Evolutionary conservation across 1,140 invertebrate genomes (phyloP), one percentile per base, ranked within the genome.

Genomic region (Bombus confusus): DNA sequence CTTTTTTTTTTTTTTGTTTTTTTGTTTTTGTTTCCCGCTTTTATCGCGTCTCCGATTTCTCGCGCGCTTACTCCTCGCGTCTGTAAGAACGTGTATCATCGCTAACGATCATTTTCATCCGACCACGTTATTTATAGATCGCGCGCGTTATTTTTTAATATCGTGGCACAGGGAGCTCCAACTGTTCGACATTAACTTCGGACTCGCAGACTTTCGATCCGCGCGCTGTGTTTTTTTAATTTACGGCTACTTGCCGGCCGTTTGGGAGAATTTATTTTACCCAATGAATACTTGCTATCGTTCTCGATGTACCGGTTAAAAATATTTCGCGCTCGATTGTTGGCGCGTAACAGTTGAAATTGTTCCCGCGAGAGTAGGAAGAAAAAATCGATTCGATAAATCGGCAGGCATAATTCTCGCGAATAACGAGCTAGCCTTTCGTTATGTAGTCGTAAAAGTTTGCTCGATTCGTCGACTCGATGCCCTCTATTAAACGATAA

Each of bases 81-180:
- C 9, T 43, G 1, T n/a, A 41, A 59, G 31, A 28, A 43, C 34
- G 59, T 22, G 8, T n/a, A n/a, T 75, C 25, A 75, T 75, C 25
- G 80, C 75, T 28, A 8, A n/a, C 39, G 73, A 52, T 64, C 18
- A 72, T 80, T 41, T 59, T 80, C 47, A 39, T 43, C 28, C 31
- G 66, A 3, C 28, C 34, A 13, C 34, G 66, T 57, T 72, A 72
- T 80, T 59, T 72, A 72, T 72, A 78, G 75, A 64, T 22, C 57
- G 47, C 28, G 2, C 3, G 28, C 34, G 12, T 28, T 81, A 25
- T 37, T 69, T 37, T 73, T n/a, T n/a, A 25, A 28, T n/a, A 25
- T 2, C 8, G 6, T 15, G 28, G 37, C 28, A 41, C 79, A 80
- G 47, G 79, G 47, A 80, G 28, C 68, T 80, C 12, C 37, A 72